Evolutionary conservation across 2,113 vertebrate genomes (phyloP), one percentile per base, ranked within the genome.

Genomic region (Osmerus mordax): DNA sequence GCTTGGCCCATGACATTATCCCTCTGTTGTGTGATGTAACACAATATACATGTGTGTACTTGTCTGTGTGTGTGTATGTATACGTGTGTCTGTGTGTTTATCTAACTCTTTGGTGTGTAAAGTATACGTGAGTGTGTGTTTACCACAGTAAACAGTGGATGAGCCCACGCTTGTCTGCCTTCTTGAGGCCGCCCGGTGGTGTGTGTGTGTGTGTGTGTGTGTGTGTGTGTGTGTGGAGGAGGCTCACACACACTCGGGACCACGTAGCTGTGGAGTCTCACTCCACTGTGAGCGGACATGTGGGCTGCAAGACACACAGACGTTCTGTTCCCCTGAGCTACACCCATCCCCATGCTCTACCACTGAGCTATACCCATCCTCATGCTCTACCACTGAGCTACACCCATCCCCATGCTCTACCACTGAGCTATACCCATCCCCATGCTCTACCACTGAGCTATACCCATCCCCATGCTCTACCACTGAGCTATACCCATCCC

Each of bases 221-320:
- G 32, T 36, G 32, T 36, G 32, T 36, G 55, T 58, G 55, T 19
- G 15, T 68, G 71, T 32, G 74, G 56, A 69, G n/a, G 21, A 9
- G 52, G 52, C 52, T 9, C 3, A 53, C 52, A 15, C 15, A 53
- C 52, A 53, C 52, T 28, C 25, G 52, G 8, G 11, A 25, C 12
- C 58, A 60, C 21, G 3, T 60, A 60, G 21, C 19, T 60, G 58
- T 25, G 15, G 52, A 53, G 58, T 61, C 19, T 28, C 59, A 23
- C 21, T 25, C 12, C 59, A 13, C 59, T 61, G 59, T 21, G 12
- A 23, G n/a, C 5, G 53, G 13, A 13, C 11, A 23, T 61, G 59
- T 61, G 59, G n/a, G 21, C 59, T 61, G 21, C 21, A 3, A 23
- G 21, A 13, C 8, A 61, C 25, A 61, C 59, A 28, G 59, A 13